A percentile compares a stretch with the other conserved stretches of the same genome.
These are phyloP conservation scores for Caenorhabditis latens DNA, from an alignment of 1,140 invertebrate species.

Conservation along the genomic window DNA sequence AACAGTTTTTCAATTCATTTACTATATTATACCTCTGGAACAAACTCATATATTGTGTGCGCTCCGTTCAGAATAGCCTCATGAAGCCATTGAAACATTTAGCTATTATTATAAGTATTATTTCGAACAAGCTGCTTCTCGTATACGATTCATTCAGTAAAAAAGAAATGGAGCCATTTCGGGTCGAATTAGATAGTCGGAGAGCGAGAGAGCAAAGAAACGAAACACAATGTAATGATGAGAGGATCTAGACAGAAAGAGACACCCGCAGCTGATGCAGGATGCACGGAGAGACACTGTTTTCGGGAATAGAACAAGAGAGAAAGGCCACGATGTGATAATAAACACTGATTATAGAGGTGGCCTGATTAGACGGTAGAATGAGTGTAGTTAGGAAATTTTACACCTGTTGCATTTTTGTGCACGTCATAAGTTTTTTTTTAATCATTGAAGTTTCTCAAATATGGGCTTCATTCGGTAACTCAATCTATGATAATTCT, in stretches of 20 bases:
- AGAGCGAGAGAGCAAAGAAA: slow-evolving; percentile 29
- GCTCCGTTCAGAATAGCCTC: slow-evolving; percentile 4
- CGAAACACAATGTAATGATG: neutral
- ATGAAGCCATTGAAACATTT: slow-evolving; percentile 55
- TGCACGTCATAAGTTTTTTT: no score
- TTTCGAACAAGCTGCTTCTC: slow-evolving; percentile 4
- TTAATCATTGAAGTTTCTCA: no score
- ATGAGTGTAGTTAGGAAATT: neutral
- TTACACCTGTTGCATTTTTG: neutral
- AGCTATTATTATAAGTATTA: slow-evolving; percentile 4
- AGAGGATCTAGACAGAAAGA: neutral
- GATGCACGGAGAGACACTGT: neutral
- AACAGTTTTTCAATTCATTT: neutral
- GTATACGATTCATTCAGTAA: neutral
- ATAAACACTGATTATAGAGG: neutral
- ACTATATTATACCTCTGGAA: slow-evolving; percentile 2
- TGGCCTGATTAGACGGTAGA: neutral
- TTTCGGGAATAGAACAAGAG: neutral
- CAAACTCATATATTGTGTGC: slow-evolving; percentile 9
- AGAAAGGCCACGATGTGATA: neutral
- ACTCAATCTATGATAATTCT: no score
- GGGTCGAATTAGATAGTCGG: slow-evolving; percentile 20
- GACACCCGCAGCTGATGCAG: slow-evolving; percentile 13
- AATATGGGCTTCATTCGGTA: no score
- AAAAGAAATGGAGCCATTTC: slow-evolving; percentile 15